Evolutionary conservation across 2,797 vertebrate genomes (phyloP).

Genomic region (Astyanax mexicanus): DNA sequence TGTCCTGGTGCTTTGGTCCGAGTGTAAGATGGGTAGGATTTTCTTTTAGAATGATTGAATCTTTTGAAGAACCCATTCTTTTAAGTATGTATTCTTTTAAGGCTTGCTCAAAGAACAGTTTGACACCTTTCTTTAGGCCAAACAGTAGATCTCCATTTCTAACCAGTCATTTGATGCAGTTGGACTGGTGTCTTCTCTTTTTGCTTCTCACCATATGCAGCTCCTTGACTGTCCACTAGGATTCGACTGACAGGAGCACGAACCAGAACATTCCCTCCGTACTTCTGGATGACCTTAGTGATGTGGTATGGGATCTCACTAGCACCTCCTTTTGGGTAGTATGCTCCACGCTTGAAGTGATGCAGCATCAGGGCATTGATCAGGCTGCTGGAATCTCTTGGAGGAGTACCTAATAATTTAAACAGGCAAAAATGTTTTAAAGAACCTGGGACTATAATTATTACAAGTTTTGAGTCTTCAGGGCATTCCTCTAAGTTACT

Average conservation of each 20-base stretch:
- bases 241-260: slow-evolving; percentile 81
- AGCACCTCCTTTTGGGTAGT: slow-evolving; percentile 85
- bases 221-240: slow-evolving; percentile 75
- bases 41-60: too few species aligned
- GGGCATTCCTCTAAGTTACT: too few species aligned
- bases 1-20: too few species aligned
- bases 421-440: background rate
- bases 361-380: slow-evolving; percentile 85
- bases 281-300: slow-evolving; percentile 82
- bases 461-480: too few species aligned
- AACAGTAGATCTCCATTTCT: too few species aligned
- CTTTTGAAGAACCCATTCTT: too few species aligned
- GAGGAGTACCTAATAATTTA: slow-evolving; percentile 78
- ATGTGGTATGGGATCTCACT: slow-evolving; percentile 87
- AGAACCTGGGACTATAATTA: background rate
- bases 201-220: slow-evolving; percentile 75
- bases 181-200: too few species aligned
- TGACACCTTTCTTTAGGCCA: too few species aligned
- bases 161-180: too few species aligned
- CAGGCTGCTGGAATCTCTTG: slow-evolving; percentile 83
- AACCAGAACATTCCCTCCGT: slow-evolving; percentile 84
- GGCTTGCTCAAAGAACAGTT: too few species aligned
- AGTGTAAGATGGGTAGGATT: too few species aligned
- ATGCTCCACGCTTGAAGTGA: slow-evolving; percentile 88
- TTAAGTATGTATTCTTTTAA: too few species aligned